These are phyloP conservation scores for Parapristionchus giblindavisi DNA, from an alignment of 2,888 invertebrate species.

Conservation along the genomic window DNA sequence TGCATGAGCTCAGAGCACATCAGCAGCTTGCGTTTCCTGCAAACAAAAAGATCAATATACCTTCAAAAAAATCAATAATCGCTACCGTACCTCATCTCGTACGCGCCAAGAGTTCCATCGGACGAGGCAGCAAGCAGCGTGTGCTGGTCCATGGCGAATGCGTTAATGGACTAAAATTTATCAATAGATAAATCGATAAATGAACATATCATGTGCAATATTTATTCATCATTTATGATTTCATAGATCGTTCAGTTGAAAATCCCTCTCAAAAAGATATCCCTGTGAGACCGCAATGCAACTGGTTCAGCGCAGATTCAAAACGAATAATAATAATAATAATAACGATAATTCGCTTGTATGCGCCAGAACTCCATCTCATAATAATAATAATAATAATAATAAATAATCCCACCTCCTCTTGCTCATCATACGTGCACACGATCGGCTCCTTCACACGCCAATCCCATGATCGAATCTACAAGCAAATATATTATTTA, in stretches of 20 bases:
- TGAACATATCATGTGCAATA: not conserved
- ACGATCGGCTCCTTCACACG: conserved; percentile 46
- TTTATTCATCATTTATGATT: not conserved
- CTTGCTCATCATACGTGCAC: conserved; percentile 55
- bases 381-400: not conserved
- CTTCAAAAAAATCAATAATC: too few relatives aligned
- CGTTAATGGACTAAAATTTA: conserved; percentile 46
- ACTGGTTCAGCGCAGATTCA: too few relatives aligned
- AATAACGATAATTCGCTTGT: too few relatives aligned
- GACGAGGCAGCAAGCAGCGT: conserved; percentile 51
- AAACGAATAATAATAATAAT: too few relatives aligned
- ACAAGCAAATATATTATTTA: conserved; percentile 4
- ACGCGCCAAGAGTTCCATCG: conserved; percentile 43
- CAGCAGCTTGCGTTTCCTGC: conserved; percentile 43
- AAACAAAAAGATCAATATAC: not conserved
- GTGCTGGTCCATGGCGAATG: conserved; percentile 46
- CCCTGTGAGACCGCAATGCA: too few relatives aligned
- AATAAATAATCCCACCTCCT: conserved; percentile 42
- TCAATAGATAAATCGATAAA: not conserved
- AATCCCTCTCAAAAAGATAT: too few relatives aligned
- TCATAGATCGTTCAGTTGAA: too few relatives aligned
- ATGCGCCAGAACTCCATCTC: too few relatives aligned
- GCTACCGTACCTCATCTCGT: conserved; percentile 25
- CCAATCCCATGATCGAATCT: conserved; percentile 61
- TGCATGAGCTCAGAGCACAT: conserved; percentile 60